A percentile compares a stretch with the other conserved stretches of the same genome.
Conservation (phyloP, 2,113 vertebrate genomes). For the Lipophrys pholis region DNA sequence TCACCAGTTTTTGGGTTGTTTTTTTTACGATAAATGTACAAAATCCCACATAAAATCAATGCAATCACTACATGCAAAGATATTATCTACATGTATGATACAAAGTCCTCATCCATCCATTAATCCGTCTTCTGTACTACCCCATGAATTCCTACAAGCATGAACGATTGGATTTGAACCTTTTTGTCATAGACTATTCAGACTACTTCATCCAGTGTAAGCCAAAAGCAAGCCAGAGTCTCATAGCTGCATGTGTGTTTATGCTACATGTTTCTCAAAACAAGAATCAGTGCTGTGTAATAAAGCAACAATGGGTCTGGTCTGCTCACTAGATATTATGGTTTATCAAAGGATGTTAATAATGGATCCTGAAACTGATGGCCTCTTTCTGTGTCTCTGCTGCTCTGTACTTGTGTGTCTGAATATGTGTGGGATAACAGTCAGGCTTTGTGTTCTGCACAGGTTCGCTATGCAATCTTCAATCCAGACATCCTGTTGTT, state of each 20-base stretch:
- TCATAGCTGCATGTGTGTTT: conserved; percentile 10
- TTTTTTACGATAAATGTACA: conserved; percentile 1
- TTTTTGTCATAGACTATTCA: conserved; percentile 8
- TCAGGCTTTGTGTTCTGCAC: conserved; percentile 33
- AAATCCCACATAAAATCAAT: too few species aligned
- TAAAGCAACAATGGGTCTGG: conserved; percentile 61
- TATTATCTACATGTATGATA: too few species aligned
- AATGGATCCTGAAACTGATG: conserved; percentile 41
- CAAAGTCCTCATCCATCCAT: too few species aligned
- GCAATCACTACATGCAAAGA: too few species aligned
- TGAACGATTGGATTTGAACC: conserved; percentile 4
- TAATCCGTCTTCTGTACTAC: too few species aligned
- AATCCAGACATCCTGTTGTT: conserved; percentile 61
- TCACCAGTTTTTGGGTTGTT: not conserved
- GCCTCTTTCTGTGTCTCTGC: conserved; percentile 22
- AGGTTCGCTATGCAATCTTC: conserved; percentile 52
- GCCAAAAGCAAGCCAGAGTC: conserved; percentile 4
- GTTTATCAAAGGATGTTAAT: conserved; percentile 63
- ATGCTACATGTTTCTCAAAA: conserved; percentile 31
- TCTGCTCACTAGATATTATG: conserved; percentile 56
- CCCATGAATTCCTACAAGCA: too few species aligned
- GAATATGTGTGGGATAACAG: conserved; percentile 16
- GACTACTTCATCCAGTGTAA: not conserved
- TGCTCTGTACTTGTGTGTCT: not conserved
- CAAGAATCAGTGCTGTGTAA: conserved; percentile 44